Evolutionary conservation across 1,140 invertebrate species (phyloP), one percentile per base, ranked within the genome.

Genomic region (Aphidius gifuensis): DNA sequence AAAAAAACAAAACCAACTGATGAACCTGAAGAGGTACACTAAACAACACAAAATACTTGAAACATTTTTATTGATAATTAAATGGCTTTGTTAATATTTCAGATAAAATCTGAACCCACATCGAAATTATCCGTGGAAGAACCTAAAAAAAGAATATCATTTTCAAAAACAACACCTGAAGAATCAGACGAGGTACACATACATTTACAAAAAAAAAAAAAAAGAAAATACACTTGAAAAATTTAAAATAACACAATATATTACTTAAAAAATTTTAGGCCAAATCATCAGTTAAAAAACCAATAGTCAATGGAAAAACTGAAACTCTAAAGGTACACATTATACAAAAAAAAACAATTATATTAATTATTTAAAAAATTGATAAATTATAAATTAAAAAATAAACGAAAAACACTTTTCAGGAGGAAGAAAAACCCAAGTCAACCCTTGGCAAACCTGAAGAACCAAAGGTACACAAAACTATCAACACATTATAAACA

Each of bases 391-490:
- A 46, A 55, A 48, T 60, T 51, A 44, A 42, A 57, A 59, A 44
- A 65, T 42, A 64, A 54, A 65, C 49, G 46, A 9, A 62, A 58
- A 58, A 46, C 51, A 32, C 55, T 60, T 60, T 71, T 69, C 49
- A 68, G 58, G 58, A 63, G 53, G 69, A 68, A 69, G 57, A 67
- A 2, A 76, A 75, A 70, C 64, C 66, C 9, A 65, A 68, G 54
- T 2, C 62, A 6, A 71, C 66, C 57, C 61, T 60, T 59, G 68
- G 64, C 47, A 78, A 78, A 71, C 66, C 71, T 50, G 66, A 72
- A 54, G 67, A 77, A 66, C 44, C 64, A 16, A 73, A 76, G 72
- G 75, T 77, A 78, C 64, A 73, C 60, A 64, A 58, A 63, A 66
- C 21, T 58, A n/a, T 56, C 38, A 21, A 23, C 55, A 61, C 49